These are phyloP conservation scores for Eupithecia insigniata DNA, from an alignment of 2,888 invertebrate species.

Conservation along the genomic window DNA sequence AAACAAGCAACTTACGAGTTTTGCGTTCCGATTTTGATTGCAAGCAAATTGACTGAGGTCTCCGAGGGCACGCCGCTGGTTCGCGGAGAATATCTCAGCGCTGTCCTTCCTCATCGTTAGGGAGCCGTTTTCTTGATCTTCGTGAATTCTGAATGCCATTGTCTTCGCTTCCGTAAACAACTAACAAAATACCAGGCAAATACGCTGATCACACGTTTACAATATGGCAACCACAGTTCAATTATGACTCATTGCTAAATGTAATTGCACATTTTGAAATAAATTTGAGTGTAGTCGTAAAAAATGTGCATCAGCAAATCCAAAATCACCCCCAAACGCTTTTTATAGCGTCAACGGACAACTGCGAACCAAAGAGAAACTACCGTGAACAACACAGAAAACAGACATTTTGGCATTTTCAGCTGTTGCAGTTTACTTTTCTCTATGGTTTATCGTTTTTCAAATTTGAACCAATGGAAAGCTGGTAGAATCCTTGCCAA, in stretches of 20 bases:
- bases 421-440: conserved; percentile 78
- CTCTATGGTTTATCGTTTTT: conserved; percentile 71
- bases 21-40: conserved; percentile 79
- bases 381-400: conserved; percentile 82
- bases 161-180: conserved; percentile 71
- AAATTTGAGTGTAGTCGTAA: conserved; percentile 61
- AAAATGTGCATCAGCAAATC: conserved; percentile 53
- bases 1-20: conserved; percentile 76
- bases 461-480: conserved; percentile 70
- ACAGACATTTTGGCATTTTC: conserved; percentile 76
- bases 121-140: conserved; percentile 90
- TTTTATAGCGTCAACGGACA: conserved; percentile 76
- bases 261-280: conserved; percentile 63
- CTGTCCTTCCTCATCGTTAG: conserved; percentile 82
- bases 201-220: conserved; percentile 54
- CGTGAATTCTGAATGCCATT: conserved; percentile 91
- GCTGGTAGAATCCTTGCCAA: conserved; percentile 6
- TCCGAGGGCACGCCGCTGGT: conserved; percentile 87
- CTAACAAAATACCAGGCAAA: conserved; percentile 56
- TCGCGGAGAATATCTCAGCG: conserved; percentile 74
- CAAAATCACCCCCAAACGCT: conserved; percentile 73
- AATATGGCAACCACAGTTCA: conserved; percentile 60
- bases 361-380: too few species aligned
- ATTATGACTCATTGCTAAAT: conserved; percentile 47
- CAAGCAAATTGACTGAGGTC: conserved; percentile 85